Conservation (phyloP, 2,888 invertebrate genomes). For the Eustalomyia histrio region DNA sequence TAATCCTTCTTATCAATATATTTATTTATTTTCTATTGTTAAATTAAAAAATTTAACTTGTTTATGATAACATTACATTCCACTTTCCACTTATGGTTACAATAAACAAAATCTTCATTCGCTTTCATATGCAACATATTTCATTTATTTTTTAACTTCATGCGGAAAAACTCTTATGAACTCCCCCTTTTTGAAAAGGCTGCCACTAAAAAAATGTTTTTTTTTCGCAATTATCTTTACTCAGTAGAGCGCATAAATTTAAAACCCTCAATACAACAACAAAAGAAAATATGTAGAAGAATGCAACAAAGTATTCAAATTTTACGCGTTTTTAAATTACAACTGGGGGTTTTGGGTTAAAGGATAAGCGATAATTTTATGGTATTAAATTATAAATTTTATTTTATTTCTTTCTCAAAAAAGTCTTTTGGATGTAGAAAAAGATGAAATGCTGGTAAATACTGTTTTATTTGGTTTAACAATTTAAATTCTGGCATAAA, state of each 20-base stretch:
- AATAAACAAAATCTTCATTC: slow-evolving; percentile 8
- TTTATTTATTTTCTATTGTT: slow-evolving; percentile 2
- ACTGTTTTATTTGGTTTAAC: too few relatives aligned
- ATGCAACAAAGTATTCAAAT: slow-evolving; percentile 51
- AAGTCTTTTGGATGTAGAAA: slow-evolving; percentile 15
- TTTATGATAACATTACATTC: slow-evolving; percentile 21
- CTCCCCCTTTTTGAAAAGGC: slow-evolving; percentile 28
- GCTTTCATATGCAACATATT: slow-evolving; percentile 35
- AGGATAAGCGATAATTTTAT: slow-evolving; percentile 1
- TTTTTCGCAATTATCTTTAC: slow-evolving; percentile 60
- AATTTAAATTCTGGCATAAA: too few relatives aligned
- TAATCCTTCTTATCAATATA: neutral
- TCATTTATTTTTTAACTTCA: neutral
- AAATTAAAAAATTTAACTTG: slow-evolving; percentile 16
- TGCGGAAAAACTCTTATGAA: slow-evolving; percentile 5
- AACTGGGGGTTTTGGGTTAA: neutral
- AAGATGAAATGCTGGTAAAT: neutral
- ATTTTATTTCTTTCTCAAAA: slow-evolving; percentile 19
- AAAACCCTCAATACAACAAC: slow-evolving; percentile 16
- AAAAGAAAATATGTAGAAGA: neutral
- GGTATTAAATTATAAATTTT: neutral
- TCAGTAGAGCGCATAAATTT: slow-evolving; percentile 58
- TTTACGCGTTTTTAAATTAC: slow-evolving; percentile 52
- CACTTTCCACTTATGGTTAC: slow-evolving; percentile 27
- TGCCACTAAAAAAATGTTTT: slow-evolving; percentile 48